These are phyloP conservation scores for Tinamus guttatus DNA, from an alignment of 2,113 vertebrate genomes.

Conservation along the genomic window DNA sequence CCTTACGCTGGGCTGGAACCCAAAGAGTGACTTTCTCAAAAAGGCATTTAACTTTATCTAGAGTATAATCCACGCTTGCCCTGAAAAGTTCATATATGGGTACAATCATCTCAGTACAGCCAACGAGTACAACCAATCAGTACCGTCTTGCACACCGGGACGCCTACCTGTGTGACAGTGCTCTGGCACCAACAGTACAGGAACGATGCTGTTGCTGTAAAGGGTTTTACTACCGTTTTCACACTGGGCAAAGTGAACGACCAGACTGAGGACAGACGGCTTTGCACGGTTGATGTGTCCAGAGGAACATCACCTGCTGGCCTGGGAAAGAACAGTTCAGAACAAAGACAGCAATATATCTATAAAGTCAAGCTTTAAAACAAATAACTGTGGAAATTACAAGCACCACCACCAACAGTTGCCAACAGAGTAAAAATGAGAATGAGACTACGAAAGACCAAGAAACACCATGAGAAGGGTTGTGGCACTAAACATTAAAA, in stretches of 20 bases:
- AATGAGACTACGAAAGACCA: background rate
- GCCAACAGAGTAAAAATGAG: background rate
- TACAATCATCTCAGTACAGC: background rate
- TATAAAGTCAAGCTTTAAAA: background rate
- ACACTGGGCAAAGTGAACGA: constrained; percentile 42
- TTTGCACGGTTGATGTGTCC: background rate
- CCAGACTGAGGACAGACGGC: constrained; percentile 27
- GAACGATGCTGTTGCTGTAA: constrained; percentile 13
- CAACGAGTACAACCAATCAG: too few relatives aligned
- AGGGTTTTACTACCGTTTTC: constrained; percentile 43
- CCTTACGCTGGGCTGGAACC: background rate
- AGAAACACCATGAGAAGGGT: background rate
- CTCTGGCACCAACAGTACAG: constrained; percentile 73
- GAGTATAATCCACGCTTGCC: background rate
- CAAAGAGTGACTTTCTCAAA: background rate
- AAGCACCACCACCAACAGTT: background rate
- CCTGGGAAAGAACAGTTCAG: constrained; percentile 38
- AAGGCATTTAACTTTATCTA: background rate
- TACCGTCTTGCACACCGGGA: background rate
- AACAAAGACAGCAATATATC: background rate
- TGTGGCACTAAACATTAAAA: background rate
- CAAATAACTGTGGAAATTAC: background rate
- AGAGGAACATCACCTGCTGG: background rate
- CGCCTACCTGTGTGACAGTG: constrained; percentile 66
- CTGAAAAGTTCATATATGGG: background rate